Conservation (phyloP, 2,113 vertebrate species). For the Pelecanus crispus region DNA sequence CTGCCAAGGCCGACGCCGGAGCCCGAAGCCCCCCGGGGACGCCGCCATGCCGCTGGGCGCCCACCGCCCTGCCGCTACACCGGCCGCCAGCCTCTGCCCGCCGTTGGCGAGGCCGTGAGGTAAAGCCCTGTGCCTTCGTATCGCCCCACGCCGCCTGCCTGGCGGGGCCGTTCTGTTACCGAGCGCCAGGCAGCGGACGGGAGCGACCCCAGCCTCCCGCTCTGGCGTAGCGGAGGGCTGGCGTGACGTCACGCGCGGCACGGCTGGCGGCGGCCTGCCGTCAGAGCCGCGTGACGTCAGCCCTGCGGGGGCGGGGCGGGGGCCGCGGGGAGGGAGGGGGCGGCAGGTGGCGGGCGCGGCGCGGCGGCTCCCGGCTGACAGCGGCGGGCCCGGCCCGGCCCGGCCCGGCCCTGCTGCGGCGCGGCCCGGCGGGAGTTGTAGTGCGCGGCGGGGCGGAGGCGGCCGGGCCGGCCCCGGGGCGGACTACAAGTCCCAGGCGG, state of each 20-base stretch:
- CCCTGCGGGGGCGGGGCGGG: neutral
- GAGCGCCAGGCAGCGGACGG: neutral
- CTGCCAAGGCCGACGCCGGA: fast-evolving
- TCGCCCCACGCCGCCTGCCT: neutral
- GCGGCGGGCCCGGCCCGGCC: neutral
- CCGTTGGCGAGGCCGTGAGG: no score
- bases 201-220: neutral
- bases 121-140: neutral
- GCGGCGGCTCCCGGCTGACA: neutral
- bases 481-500: slow-evolving; percentile 65
- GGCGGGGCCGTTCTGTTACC: neutral
- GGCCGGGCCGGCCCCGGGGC: neutral
- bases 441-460: slow-evolving; percentile 3
- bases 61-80: no score
- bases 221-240: neutral
- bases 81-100: no score
- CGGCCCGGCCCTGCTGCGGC: neutral
- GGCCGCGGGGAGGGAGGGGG: neutral
- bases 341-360: neutral
- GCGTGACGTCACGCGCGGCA: neutral
- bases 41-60: neutral
- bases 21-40: fast-evolving
- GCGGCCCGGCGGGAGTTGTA: slow-evolving; percentile 70
- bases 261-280: neutral
- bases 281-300: neutral